Percentiles rank a stretch among this genome's conserved stretches.
Conservation (phyloP, 37 sponge, comb jelly and placozoan genomes). For the Ephydatia muelleri region DNA sequence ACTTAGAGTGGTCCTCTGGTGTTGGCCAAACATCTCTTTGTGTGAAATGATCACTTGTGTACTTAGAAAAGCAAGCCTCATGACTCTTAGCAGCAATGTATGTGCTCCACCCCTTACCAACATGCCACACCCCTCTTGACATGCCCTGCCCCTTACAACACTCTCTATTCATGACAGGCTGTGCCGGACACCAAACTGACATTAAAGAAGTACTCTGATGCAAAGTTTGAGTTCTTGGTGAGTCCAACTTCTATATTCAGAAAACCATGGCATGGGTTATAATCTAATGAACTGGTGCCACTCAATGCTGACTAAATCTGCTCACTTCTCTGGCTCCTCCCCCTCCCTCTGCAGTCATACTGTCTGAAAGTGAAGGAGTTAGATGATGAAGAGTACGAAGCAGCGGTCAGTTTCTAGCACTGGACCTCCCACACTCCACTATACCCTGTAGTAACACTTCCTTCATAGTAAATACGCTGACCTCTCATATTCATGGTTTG, state of each 20-base stretch:
- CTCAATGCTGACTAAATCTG: not conserved
- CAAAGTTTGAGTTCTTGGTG: constrained; percentile 95
- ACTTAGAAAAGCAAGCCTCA: no score
- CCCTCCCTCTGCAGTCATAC: constrained; percentile 65
- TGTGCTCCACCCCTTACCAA: not conserved
- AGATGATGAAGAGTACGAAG: constrained; percentile 94
- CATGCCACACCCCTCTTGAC: not conserved
- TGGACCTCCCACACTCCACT: no score
- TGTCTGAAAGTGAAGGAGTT: constrained; percentile 97
- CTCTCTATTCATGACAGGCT: constrained; percentile 49
- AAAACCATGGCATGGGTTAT: no score
- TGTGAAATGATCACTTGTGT: no score
- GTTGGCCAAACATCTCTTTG: no score
- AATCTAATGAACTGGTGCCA: not conserved
- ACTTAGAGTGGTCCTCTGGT: no score
- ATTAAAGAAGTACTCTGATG: constrained; percentile 90
- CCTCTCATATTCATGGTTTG: no score
- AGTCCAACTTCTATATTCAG: no score
- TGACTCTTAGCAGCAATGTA: not conserved
- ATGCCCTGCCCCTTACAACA: constrained; percentile 1
- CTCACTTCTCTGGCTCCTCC: not conserved
- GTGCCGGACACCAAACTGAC: constrained; percentile 94
- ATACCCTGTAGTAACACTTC: no score
- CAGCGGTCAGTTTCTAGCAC: constrained; percentile 54
- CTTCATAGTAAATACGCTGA: no score